Base-by-base conservation (phyloP, 2,113 vertebrate genomes). In the Hyla sarda region DNA sequence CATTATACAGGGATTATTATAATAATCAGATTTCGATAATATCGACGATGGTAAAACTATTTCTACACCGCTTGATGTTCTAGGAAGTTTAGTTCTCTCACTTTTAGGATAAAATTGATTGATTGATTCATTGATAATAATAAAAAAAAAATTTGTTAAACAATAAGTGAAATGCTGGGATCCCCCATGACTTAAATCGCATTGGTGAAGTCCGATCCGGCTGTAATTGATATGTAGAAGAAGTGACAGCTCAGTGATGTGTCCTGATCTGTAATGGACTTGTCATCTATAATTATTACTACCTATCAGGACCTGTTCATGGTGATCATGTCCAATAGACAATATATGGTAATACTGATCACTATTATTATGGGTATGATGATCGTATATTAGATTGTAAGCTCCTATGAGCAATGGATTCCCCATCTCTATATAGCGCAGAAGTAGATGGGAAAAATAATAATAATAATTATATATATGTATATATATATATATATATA, bases 201-300 rank as follows among this genome's bases (percentile, higher is more conserved):
- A 69, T 34, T 14, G 32, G 65, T 34, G 65, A 37, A 62, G 25
- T 28, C 3, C 25, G 34, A 9, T 34, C n/a, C 41, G 8, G 13
- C 28, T 76, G 41, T 76, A 47, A 76, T 76, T 48, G 41, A 52
- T 13, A 45, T 73, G 71, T 73, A 41, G 41, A 45, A 45, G 12
- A 73, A 45, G 71, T 73, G 71, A 73, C 71, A 73, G 71, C 34
- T 73, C 37, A 73, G 71, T 73, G 71, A 73, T 73, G 23, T 45
- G 71, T 73, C 37, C n/a, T 72, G 37, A 72, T 41, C 69, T 41
- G 71, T 73, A 73, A 73, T 45, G 23, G 14, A 45, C 37, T 73
- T 37, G 65, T 69, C 65, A 37, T 69, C 16, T 37, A 19, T 69
- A 69, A 69, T 69, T 69, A 69, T 69, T 69, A 37, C 30, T 69